phyloP scores from a whole-genome alignment of 2,113 vertebrate species.

The Oryzias curvinotus region DNA sequence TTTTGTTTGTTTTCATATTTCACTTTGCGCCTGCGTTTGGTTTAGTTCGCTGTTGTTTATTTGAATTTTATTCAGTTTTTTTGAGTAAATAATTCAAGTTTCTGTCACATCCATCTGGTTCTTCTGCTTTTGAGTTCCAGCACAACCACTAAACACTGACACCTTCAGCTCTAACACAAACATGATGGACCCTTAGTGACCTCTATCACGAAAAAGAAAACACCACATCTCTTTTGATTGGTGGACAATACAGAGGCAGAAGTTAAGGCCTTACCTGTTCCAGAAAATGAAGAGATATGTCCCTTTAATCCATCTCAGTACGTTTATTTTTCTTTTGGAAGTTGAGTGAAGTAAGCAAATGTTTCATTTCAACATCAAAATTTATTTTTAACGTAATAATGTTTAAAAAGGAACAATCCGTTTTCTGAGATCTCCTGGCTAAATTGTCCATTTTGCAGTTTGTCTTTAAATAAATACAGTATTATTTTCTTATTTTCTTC shows the following conservation, averaged over 20 bases:
- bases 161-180: conserved; percentile 22
- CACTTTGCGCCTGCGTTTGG: too few species aligned
- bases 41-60: too few species aligned
- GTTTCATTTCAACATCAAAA: not conserved
- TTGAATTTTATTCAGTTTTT: too few species aligned
- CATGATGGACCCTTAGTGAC: conserved; percentile 24
- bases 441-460: not conserved
- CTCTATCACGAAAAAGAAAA: not conserved
- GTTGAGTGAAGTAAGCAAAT: conserved; percentile 10
- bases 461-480: not conserved
- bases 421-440: not conserved
- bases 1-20: too few species aligned
- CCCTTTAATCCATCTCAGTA: conserved; percentile 32
- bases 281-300: conserved; percentile 22
- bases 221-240: conserved; percentile 14
- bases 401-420: not conserved
- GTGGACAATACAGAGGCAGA: conserved; percentile 33
- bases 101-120: too few species aligned
- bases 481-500: too few species aligned
- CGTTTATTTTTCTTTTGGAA: conserved; percentile 23
- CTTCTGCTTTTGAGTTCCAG: too few species aligned
- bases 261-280: conserved; percentile 14
- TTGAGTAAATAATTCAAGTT: too few species aligned
- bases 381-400: not conserved
- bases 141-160: too few species aligned